Base-by-base conservation (phyloP, 2,113 vertebrate species). In the Pleuronectes platessa region DNA sequence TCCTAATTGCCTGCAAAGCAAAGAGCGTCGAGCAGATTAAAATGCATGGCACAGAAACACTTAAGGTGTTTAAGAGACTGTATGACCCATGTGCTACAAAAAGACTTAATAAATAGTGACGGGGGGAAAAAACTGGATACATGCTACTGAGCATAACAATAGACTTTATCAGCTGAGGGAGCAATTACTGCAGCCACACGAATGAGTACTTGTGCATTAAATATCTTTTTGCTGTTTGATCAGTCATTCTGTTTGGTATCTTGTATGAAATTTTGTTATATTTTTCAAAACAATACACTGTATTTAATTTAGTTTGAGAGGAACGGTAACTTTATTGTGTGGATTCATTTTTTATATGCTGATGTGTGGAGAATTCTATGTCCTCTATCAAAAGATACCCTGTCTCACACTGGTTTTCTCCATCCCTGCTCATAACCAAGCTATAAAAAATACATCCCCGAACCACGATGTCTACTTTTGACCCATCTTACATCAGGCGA, bases 361-460 rank as follows among this genome's bases (percentile, higher is more conserved):
- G 40, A 42, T 75, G 61, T 56, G 42, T 74, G 71, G 61, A n/a
- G 47, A 72, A 31, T 61, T 59, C 61, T 31, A 51, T n/a, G 10
- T 67, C 45, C 53, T 67, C 11, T 51, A 42, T 68, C 42, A 67
- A 59, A 68, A 14, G 40, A 14, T 47, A n/a, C 35, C 55, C 24
- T 65, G 68, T 65, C 71, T 60, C 35, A 15, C 49, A 42, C 10
- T 21, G 20, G 54, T 65, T 81, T 47, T 42, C 9, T 51, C 47
- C 42, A 53, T 64, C 47, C 15, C 14, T 62, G 68, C 76, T 82
- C 59, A 82, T 75, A 79, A 68, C 47, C 49, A 60, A 56, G 9
- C 70, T 68, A 85, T 85, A 35, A 81, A 90, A 88, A 86, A 77
- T 86, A 80, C 56, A 84, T 76, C 74, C 51, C 20, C 27, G 55